phyloP scores from a whole-genome alignment of 2,888 invertebrate genomes.

The Dynastes hyllus region DNA sequence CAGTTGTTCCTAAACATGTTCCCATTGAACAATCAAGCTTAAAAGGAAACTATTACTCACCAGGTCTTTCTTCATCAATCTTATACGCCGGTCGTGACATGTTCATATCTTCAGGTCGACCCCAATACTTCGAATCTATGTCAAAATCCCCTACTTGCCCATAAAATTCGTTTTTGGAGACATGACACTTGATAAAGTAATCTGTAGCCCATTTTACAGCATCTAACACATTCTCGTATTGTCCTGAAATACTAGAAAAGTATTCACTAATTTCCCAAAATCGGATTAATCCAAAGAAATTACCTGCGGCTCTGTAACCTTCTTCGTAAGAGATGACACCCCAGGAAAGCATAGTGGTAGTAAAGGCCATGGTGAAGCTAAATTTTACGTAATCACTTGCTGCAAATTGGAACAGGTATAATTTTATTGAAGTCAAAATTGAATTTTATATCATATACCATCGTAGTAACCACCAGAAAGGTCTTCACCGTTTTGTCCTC shows the following conservation, averaged over 20 bases:
- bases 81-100: slow-evolving; percentile 75
- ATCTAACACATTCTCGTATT: slow-evolving; percentile 69
- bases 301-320: slow-evolving; percentile 71
- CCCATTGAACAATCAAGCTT: neutral
- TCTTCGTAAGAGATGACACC: slow-evolving; percentile 72
- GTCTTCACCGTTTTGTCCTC: slow-evolving; percentile 72
- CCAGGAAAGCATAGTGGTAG: slow-evolving; percentile 74
- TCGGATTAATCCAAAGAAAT: slow-evolving; percentile 25
- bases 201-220: slow-evolving; percentile 76
- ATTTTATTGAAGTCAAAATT: neutral
- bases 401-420: slow-evolving; percentile 59
- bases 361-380: slow-evolving; percentile 74
- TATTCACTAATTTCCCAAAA: slow-evolving; percentile 12
- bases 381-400: slow-evolving; percentile 76
- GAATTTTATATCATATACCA: slow-evolving; percentile 65
- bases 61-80: slow-evolving; percentile 74
- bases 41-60: slow-evolving; percentile 59
- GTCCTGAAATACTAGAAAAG: slow-evolving; percentile 62
- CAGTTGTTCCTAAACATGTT: no score
- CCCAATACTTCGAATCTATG: slow-evolving; percentile 76
- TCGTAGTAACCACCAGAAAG: slow-evolving; percentile 76
- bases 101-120: slow-evolving; percentile 77
- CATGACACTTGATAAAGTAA: slow-evolving; percentile 76
- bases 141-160: slow-evolving; percentile 76
- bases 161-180: slow-evolving; percentile 72